Base-by-base conservation (phyloP, 2,797 vertebrate genomes). In the Phrynocephalus guinanensis region DNA sequence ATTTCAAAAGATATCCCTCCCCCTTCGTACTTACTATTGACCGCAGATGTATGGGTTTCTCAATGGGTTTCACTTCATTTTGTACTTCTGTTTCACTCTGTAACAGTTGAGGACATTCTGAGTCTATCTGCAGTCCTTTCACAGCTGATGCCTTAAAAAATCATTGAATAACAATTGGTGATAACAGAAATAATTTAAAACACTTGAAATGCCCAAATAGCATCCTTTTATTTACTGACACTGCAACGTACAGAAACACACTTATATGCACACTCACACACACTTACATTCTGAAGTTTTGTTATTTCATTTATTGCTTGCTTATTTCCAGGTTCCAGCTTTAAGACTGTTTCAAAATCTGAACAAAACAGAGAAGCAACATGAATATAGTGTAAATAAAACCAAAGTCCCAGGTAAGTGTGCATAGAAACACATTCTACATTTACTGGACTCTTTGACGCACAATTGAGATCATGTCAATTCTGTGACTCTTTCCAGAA, bases 291-390 rank as follows among this genome's bases (percentile, higher is more conserved):
- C 90, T 96, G 97, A 85, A 99, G 97, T 96, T 98, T 99, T 68
- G 96, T 96, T 86, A 99, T 97, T 94, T 99, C 98, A 1, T 96
- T 98, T 85, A 97, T 84, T 63, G 99, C 99, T 95, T 99, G 98
- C 44, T 98, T 99, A 96, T 99, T 99, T 92, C 98, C 99, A 73
- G 99, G 99, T 93, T 99, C 99, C 92, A 99, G 93, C 86, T 97
- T 98, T 94, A 99, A 94, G 89, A 99, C 96, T 91, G 97, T 97
- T 95, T 98, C 97, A 93, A 99, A 99, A 96, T 99, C 99, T 99
- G 93, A 48, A 50, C 1, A 50, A 89, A 86, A 5, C 89, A 83
- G 28, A 86, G 0, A 89, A 0, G 16, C 52, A 84, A 93, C 6
- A 85, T 1, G 5, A 6, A 90, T 79, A 84, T 91, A 66, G 90